Conservation (phyloP, 2,113 vertebrate genomes). For the Picathartes gymnocephalus region DNA sequence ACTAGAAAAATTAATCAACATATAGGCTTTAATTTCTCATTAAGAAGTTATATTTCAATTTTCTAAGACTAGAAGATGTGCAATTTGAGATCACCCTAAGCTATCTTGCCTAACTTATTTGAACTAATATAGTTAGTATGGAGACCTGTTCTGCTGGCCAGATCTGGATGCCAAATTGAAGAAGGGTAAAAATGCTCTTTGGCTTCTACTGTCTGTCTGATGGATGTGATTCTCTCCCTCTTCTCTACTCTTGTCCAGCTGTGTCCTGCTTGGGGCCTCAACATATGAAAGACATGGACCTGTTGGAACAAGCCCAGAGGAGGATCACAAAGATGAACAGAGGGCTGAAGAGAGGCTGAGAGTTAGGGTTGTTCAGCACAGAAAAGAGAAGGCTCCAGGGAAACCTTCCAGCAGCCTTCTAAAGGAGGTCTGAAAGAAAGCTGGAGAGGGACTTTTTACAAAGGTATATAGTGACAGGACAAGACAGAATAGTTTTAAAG, state of each 20-base stretch:
- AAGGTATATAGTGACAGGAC: not conserved
- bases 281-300: too few species aligned
- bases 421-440: not conserved
- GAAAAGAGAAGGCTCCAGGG: not conserved
- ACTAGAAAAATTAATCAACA: not conserved
- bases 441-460: not conserved
- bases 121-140: not conserved
- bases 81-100: not conserved
- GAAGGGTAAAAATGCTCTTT: not conserved
- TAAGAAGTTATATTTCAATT: not conserved
- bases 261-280: not conserved
- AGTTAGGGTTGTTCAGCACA: not conserved
- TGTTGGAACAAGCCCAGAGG: not conserved
- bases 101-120: not conserved
- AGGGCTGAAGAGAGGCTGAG: not conserved
- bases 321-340: not conserved
- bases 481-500: not conserved
- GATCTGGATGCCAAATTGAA: not conserved
- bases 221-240: rapidly evolving
- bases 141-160: not conserved
- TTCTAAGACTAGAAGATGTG: not conserved
- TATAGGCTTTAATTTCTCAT: not conserved
- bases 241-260: not conserved
- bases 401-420: not conserved
- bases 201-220: not conserved